Evolutionary conservation across 2,797 vertebrate genomes (phyloP), one percentile per base, ranked within the genome.

Genomic region (Myripristis murdjan): DNA sequence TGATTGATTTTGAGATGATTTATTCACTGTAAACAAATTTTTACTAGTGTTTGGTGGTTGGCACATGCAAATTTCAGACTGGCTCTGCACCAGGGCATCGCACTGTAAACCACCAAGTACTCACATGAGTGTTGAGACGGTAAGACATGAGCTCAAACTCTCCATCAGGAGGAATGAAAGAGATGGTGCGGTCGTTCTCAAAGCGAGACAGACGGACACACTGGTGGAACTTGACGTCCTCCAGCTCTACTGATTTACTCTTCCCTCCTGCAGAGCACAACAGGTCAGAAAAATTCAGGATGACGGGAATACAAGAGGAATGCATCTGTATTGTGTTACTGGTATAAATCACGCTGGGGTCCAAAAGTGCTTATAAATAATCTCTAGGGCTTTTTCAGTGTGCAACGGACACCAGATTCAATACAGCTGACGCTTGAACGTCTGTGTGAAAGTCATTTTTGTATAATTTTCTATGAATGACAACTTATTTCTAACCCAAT

Each of bases 71-170:
- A n/a, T n/a, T n/a, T n/a, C n/a, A n/a, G n/a, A n/a, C n/a, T n/a
- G n/a, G n/a, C n/a, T n/a, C n/a, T n/a, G 26, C 26, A 28, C 26
- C 15, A 51, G 41, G 8, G 6, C 1, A 48, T 4, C 3, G 26
- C 9, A 16, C 20, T 18, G 33, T 7, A 26, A 41, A 6, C 14
- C 12, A 31, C 22, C 1, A 23, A 23, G 61, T 33, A 93, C 97
- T 94, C 84, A 97, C 97, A 0, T 98, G 97, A 31, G 97, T 98
- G 55, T 98, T 97, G 18, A 98, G 95, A 1, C 97, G 96, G 64
- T 98, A 98, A 0, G 97, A 98, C 97, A 98, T 98, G 82, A 98
- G 96, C 74, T 98, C 97, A 76, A 98, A 98, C 89, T 98, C 97
- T 46, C 97, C 97, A 0, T 98, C 97, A 0, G 97, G 97, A 0